Conservation (phyloP, 2,797 vertebrate species). For the Urocyon cinereoargenteus region DNA sequence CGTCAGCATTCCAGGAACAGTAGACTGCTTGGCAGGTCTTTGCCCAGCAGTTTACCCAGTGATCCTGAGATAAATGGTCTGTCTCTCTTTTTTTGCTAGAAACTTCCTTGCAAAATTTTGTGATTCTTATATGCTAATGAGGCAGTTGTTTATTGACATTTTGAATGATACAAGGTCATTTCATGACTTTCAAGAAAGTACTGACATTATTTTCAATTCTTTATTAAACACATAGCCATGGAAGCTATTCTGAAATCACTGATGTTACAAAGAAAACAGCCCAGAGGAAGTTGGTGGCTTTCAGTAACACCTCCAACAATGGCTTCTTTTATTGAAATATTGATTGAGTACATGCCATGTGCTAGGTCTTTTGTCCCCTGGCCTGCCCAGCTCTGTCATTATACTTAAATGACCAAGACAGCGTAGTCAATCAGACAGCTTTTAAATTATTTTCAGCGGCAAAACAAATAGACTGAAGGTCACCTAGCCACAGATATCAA, state of each 20-base stretch:
- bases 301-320: background rate
- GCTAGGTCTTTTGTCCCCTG: background rate
- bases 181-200: conserved; percentile 44
- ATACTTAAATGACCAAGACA: conserved; percentile 2
- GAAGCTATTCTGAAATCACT: conserved; percentile 35
- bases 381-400: background rate
- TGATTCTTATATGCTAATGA: background rate
- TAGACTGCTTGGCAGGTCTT: conserved; percentile 5
- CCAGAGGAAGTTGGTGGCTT: background rate
- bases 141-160: conserved; percentile 48
- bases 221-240: conserved; percentile 33
- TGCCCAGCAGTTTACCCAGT: background rate
- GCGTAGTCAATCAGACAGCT: background rate
- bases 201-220: background rate
- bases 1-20: conserved; percentile 61
- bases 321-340: conserved; percentile 34
- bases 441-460: conserved; percentile 23
- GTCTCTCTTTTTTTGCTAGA: background rate
- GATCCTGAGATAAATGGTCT: background rate
- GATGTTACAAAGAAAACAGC: conserved; percentile 15
- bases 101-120: conserved; percentile 24
- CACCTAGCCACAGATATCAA: background rate
- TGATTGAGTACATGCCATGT: background rate
- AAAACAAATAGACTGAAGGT: background rate
- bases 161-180: conserved; percentile 27